These are phyloP conservation scores for Acronicta leporina DNA, from an alignment of 2,888 invertebrate species.

Conservation along the genomic window DNA sequence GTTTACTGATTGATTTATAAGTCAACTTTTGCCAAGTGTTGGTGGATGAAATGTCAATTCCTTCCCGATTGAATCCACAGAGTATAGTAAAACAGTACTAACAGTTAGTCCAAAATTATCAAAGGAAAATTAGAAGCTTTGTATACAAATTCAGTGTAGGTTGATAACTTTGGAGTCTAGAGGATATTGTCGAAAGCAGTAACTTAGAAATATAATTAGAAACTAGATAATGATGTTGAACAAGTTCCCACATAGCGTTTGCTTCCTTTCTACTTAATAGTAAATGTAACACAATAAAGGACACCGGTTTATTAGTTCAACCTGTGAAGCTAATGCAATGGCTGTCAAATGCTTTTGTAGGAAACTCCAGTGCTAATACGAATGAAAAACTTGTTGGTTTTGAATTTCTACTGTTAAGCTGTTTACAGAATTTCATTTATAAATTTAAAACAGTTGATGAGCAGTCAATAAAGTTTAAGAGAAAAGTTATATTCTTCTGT, in stretches of 20 bases:
- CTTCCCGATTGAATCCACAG: no score
- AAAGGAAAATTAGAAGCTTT: no score
- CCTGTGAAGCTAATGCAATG: conserved; percentile 21
- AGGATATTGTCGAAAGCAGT: conserved; percentile 14
- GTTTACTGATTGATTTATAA: no score
- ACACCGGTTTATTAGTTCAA: conserved; percentile 28
- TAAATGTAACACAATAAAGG: conserved; percentile 21
- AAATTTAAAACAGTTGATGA: not conserved
- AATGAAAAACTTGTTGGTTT: not conserved
- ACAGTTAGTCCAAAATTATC: no score
- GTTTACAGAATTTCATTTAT: not conserved
- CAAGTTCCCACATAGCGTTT: conserved; percentile 19
- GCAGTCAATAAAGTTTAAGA: not conserved
- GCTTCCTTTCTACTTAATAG: conserved; percentile 14
- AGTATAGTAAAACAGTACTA: no score
- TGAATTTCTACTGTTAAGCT: not conserved
- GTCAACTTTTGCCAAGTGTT: no score
- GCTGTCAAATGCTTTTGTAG: conserved; percentile 25
- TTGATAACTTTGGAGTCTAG: conserved; percentile 1
- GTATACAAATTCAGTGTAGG: no score
- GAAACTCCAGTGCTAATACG: conserved; percentile 15
- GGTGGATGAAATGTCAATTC: no score
- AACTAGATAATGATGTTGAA: conserved; percentile 5
- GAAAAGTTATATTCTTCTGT: no score
- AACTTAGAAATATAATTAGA: conserved; percentile 3